A percentile compares a stretch with the other conserved stretches of the same genome.
Evolutionary conservation across 2,797 vertebrate species (phyloP).

Genomic region (Sebastes dallii): DNA sequence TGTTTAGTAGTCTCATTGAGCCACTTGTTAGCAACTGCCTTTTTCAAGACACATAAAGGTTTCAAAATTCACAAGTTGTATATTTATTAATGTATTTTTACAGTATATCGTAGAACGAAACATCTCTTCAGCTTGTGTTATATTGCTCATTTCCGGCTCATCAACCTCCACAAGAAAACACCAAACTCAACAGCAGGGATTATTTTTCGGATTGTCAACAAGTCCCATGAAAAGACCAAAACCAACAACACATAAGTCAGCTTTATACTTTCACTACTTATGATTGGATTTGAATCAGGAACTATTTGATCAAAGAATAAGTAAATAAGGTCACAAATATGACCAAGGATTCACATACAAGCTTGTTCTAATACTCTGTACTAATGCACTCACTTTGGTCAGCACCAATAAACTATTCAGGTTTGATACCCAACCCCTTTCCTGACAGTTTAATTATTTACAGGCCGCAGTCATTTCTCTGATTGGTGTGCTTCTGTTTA

Average conservation of each 20-base stretch:
- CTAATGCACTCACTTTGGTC: not conserved
- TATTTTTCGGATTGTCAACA: not conserved
- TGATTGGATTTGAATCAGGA: not conserved
- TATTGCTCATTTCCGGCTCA: too few species aligned
- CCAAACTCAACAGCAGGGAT: not conserved
- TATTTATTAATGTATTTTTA: too few species aligned
- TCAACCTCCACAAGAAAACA: not conserved
- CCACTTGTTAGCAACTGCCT: too few species aligned
- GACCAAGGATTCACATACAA: not conserved
- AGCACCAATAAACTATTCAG: not conserved
- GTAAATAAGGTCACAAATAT: not conserved
- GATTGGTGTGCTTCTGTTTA: slow-evolving; percentile 35
- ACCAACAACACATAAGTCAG: not conserved
- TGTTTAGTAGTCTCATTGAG: too few species aligned
- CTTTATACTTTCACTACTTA: not conserved
- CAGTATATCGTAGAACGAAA: too few species aligned
- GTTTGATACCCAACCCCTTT: slow-evolving; percentile 4
- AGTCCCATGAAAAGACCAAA: not conserved
- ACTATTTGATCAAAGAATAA: not conserved
- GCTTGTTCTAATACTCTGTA: not conserved
- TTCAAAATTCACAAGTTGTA: too few species aligned
- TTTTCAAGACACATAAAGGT: too few species aligned
- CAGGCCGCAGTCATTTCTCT: slow-evolving; percentile 27
- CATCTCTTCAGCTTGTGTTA: too few species aligned
- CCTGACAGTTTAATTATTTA: slow-evolving; percentile 36